Evolutionary conservation across 2,797 vertebrate species (phyloP).

Genomic region (Syncerus caffer): DNA sequence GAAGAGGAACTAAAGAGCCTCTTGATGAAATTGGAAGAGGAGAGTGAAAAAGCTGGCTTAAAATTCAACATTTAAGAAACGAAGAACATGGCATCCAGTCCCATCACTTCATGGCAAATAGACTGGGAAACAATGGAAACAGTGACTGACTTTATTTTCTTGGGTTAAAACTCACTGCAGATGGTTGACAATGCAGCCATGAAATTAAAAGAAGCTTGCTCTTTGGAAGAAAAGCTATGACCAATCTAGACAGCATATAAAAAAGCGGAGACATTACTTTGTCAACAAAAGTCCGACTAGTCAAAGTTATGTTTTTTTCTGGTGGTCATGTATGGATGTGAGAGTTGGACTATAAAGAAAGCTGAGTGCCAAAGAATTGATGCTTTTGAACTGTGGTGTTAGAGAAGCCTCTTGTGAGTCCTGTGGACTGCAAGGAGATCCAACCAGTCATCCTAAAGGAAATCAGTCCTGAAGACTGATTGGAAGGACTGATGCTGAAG

Average conservation of each 20-base stretch:
- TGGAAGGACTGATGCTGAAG: not conserved
- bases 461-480: rapidly evolving
- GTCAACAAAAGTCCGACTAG: not conserved
- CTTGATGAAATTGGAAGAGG: not conserved
- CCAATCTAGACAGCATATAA: not conserved
- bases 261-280: not conserved
- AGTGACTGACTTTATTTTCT: not conserved
- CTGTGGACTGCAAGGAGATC: not conserved
- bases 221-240: not conserved
- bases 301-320: not conserved
- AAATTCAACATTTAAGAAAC: not conserved
- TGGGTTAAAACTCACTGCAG: not conserved
- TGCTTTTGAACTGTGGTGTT: not conserved
- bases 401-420: not conserved
- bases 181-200: not conserved
- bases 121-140: not conserved
- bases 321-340: not conserved
- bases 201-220: not conserved
- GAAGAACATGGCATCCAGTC: not conserved
- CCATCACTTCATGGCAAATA: not conserved
- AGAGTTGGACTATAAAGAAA: not conserved
- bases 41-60: not conserved
- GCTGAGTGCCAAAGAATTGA: rapidly evolving
- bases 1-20: not conserved
- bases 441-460: not conserved